phyloP scores from a whole-genome alignment of 2,113 vertebrate species.

The Tetrax tetrax region DNA sequence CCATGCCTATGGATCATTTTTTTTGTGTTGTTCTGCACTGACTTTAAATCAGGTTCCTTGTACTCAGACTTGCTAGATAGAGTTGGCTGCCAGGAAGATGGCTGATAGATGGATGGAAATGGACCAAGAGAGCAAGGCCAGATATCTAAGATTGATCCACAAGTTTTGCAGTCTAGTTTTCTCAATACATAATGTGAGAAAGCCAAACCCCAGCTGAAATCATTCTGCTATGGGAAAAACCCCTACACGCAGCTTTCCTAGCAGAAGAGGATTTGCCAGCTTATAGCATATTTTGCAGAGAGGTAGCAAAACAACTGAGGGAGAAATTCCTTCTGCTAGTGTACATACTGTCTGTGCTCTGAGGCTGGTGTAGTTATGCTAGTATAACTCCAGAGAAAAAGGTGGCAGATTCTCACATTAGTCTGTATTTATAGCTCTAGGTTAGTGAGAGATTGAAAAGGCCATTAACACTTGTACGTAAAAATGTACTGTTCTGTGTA shows the following conservation, averaged over 20 bases:
- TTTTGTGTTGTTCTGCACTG: not conserved
- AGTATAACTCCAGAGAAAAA: not conserved
- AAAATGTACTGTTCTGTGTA: not conserved
- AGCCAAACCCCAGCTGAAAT: not conserved
- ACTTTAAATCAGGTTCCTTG: not conserved
- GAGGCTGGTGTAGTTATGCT: not conserved
- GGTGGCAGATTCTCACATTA: not conserved
- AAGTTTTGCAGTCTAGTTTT: not conserved
- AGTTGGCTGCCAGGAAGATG: not conserved
- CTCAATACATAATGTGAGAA: not conserved
- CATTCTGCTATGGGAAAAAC: not conserved
- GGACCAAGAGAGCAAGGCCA: not conserved
- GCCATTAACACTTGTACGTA: not conserved
- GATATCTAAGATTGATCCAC: not conserved
- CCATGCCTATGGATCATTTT: not conserved
- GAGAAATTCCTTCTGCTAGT: not conserved
- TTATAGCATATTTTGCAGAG: not conserved
- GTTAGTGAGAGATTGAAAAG: conserved; percentile 31
- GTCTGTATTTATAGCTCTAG: conserved; percentile 34
- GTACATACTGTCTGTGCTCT: not conserved
- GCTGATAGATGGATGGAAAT: not conserved
- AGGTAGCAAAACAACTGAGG: not conserved
- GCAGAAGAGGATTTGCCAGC: not conserved
- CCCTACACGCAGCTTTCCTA: not conserved
- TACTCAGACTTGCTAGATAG: not conserved